Conservation (phyloP, 2,797 vertebrate species). For the Pyrocephalus nanus region DNA sequence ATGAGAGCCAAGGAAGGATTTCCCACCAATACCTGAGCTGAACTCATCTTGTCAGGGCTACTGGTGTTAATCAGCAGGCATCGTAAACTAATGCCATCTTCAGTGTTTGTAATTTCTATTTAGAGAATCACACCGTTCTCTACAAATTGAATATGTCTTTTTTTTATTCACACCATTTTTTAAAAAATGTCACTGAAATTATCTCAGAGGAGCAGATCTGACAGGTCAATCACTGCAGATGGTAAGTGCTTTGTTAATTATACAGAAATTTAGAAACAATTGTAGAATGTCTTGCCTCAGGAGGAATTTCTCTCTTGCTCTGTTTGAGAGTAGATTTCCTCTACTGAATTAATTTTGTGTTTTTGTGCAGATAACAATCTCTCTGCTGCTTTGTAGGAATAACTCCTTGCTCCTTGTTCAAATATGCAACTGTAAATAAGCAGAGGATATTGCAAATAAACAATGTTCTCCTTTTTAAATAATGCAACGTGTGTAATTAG, state of each 20-base stretch:
- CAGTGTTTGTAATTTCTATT: slow-evolving; percentile 69
- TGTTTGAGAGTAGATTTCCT: slow-evolving; percentile 71
- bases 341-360: slow-evolving; percentile 74
- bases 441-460: slow-evolving; percentile 78
- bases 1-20: not conserved
- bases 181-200: slow-evolving; percentile 77
- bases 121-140: slow-evolving; percentile 61
- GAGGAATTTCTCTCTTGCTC: slow-evolving; percentile 76
- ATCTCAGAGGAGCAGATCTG: slow-evolving; percentile 79
- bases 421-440: slow-evolving; percentile 82
- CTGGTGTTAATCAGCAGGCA: slow-evolving; percentile 50
- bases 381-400: slow-evolving; percentile 69
- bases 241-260: slow-evolving; percentile 82
- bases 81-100: slow-evolving; percentile 55
- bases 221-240: slow-evolving; percentile 80
- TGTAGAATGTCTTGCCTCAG: slow-evolving; percentile 78
- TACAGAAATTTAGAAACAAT: slow-evolving; percentile 80
- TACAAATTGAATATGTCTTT: slow-evolving; percentile 73
- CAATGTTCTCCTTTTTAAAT: slow-evolving; percentile 77
- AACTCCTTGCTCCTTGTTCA: slow-evolving; percentile 76
- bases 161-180: slow-evolving; percentile 67
- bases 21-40: slow-evolving; percentile 22
- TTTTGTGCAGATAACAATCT: slow-evolving; percentile 79
- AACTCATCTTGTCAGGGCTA: slow-evolving; percentile 37
- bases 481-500: slow-evolving; percentile 78